Percentiles rank a stretch among this genome's conserved stretches.
These are phyloP conservation scores for Ctenomys sociabilis DNA, from an alignment of 2,113 vertebrate genomes.

Conservation along the genomic window DNA sequence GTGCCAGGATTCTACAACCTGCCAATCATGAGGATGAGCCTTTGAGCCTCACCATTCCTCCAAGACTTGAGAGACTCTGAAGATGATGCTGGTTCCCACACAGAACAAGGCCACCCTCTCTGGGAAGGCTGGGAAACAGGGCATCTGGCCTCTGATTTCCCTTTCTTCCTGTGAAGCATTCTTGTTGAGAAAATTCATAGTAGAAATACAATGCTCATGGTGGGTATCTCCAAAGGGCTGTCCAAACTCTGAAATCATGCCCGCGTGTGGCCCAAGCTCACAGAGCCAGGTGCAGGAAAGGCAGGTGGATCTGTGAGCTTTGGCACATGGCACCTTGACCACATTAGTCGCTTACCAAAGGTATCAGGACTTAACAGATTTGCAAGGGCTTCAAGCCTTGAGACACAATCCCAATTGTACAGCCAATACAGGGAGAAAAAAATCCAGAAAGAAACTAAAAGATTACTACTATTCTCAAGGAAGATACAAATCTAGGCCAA, in stretches of 20 bases:
- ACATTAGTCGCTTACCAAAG: constrained; percentile 80
- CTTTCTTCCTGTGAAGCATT: constrained; percentile 72
- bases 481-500: constrained; percentile 88
- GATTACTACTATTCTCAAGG: constrained; percentile 89
- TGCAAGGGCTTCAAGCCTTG: constrained; percentile 83
- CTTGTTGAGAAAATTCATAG: constrained; percentile 72
- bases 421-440: constrained; percentile 77
- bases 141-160: constrained; percentile 73
- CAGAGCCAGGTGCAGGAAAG: constrained; percentile 75
- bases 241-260: constrained; percentile 68
- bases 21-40: constrained; percentile 57
- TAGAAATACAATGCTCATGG: constrained; percentile 67
- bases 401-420: constrained; percentile 85
- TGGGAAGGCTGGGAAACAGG: constrained; percentile 72
- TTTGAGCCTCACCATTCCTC: constrained; percentile 72
- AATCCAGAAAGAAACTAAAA: constrained; percentile 85
- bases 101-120: constrained; percentile 52
- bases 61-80: constrained; percentile 51
- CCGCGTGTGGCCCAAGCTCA: constrained; percentile 72
- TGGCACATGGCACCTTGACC: constrained; percentile 78
- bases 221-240: constrained; percentile 42
- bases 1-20: constrained; percentile 62
- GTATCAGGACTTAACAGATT: constrained; percentile 82
- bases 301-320: constrained; percentile 72
- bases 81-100: constrained; percentile 45